These are phyloP conservation scores for Spinus olivaceus DNA, from an alignment of 2,797 vertebrate genomes.

Conservation along the genomic window DNA sequence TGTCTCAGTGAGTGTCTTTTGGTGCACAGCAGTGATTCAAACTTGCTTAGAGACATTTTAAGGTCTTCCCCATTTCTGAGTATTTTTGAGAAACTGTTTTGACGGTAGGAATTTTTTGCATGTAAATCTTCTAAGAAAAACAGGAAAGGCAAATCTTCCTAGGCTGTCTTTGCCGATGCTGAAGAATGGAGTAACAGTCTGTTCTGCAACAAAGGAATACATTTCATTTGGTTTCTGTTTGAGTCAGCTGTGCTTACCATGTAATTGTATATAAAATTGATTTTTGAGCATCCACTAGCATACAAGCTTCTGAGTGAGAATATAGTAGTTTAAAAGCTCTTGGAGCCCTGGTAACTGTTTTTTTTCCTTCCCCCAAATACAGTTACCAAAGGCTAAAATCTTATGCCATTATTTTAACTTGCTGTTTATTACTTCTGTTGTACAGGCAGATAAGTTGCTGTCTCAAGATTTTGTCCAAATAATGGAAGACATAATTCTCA, in stretches of 20 bases:
- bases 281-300: rapidly evolving
- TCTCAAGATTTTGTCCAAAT: conserved; percentile 99
- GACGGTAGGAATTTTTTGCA: neutral
- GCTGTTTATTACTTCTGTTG: neutral
- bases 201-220: neutral
- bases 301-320: neutral
- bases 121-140: neutral
- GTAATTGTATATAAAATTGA: neutral
- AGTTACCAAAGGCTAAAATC: neutral
- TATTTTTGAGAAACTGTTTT: neutral
- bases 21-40: neutral
- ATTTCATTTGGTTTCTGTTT: neutral
- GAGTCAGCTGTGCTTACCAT: neutral
- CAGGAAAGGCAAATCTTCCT: too few species aligned
- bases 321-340: neutral
- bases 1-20: neutral
- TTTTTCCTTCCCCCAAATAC: neutral
- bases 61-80: neutral
- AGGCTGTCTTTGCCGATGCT: neutral
- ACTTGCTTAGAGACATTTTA: neutral
- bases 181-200: neutral
- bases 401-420: neutral
- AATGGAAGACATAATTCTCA: conserved; percentile 98
- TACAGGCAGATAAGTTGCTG: conserved; percentile 95
- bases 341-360: neutral